phyloP scores from a whole-genome alignment of 53 echinoderm and acorn worm genomes.

The Pentamera pediparva region DNA sequence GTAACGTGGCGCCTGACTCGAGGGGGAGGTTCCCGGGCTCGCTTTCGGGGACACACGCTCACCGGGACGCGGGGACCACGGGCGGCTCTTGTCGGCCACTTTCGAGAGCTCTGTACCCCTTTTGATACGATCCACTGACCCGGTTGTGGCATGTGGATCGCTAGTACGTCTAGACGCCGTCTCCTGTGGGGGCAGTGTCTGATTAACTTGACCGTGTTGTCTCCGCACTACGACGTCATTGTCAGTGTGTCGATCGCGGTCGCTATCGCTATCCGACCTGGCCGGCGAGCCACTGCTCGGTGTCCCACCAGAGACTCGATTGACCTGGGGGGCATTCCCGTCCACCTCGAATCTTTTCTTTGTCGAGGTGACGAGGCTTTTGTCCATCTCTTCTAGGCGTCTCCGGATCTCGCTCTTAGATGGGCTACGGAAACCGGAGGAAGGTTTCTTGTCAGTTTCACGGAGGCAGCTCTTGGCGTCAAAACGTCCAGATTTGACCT shows the following conservation, averaged over 20 bases:
- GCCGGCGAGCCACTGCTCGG: conserved; percentile 55
- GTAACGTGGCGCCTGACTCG: conserved; percentile 47
- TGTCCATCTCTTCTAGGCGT: conserved; percentile 70
- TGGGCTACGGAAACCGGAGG: conserved; percentile 39
- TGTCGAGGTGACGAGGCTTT: conserved; percentile 63
- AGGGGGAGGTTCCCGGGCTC: conserved; percentile 24
- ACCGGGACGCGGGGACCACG: conserved; percentile 30
- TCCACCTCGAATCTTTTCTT: conserved; percentile 73
- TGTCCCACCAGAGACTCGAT: conserved; percentile 6
- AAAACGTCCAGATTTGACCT: conserved; percentile 72
- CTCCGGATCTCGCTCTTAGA: conserved; percentile 56
- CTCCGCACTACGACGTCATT: conserved; percentile 44
- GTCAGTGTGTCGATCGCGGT: conserved; percentile 71
- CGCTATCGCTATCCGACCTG: conserved; percentile 66
- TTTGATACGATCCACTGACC: conserved; percentile 11
- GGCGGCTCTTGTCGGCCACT: conserved; percentile 19
- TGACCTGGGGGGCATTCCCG: conserved; percentile 32
- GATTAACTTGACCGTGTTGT: not conserved
- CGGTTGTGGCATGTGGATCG: not conserved
- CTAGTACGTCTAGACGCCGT: conserved; percentile 1
- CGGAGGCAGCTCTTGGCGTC: conserved; percentile 74
- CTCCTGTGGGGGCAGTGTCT: not conserved
- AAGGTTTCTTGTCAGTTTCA: conserved; percentile 71
- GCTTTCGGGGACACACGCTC: conserved; percentile 10
- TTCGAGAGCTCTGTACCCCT: conserved; percentile 17